Base-by-base conservation (phyloP, 2,797 vertebrate species). In the Anabas testudineus region DNA sequence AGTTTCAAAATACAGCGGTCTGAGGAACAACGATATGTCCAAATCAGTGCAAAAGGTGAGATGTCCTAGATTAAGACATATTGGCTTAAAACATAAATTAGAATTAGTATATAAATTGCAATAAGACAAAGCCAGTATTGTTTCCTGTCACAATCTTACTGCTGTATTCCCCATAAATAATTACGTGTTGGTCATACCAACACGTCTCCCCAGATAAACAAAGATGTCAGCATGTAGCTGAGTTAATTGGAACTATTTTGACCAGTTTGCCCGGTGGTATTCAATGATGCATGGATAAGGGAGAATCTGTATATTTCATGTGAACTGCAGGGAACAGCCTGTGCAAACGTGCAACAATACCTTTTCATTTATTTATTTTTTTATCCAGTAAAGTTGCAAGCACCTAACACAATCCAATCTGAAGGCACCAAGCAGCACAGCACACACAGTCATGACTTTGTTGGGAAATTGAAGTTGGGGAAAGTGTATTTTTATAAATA, bases 171-270 rank as follows among this genome's bases (percentile, higher is more conserved):
- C 28, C 16, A 28, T 36, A 55, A 69, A 72, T 83, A 83, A 86
- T 84, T 56, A 70, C 42, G 3, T 2, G 16, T 62, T 24, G 6
- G 22, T 51, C 42, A 58, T 41, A 21, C 64, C 66, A 80, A 61
- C 63, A 67, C 56, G 32, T 58, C 68, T 36, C n/a, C 65, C 42
- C 14, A 54, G 26, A 67, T 48, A 54, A 32, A n/a, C 14, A 42
- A n/a, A 54, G 48, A 53, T 62, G 66, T 67, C 69, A 79, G 61
- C 47, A 39, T 43, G 43, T 68, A 59, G 68, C 63, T 58, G 54
- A 1, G 68, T 80, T 87, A 88, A 87, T 86, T 87, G 67, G 72
- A 57, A 59, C 34, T 48, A 16, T 62, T 81, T 67, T 71, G 71
- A 84, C 71, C 78, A 10, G 55, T 74, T 72, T 74, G 67, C 73